Base-by-base conservation (phyloP, 2,888 invertebrate species). In the Yponomeuta evonymella region DNA sequence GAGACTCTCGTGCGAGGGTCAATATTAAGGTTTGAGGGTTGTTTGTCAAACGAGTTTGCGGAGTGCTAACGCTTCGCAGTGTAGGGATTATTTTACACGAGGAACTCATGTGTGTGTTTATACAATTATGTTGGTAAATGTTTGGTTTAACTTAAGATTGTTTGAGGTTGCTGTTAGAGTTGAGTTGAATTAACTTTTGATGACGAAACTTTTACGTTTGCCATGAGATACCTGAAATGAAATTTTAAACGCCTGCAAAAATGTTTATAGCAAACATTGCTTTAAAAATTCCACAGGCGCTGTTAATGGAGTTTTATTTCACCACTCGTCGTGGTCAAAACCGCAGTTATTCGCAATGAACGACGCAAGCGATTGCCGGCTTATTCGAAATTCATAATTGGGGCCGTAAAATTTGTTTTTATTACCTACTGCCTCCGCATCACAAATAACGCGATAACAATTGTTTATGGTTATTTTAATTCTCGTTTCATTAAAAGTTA, bases 41-140 rank as follows among this genome's bases (percentile, higher is more conserved):
- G 74, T 75, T 78, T 75, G 73, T 75, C 75, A 78, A 82, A 82
- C 79, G 78, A 81, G 81, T 79, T 77, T 75, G 75, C 74, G 73
- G 73, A 76, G 79, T 78, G 81, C 80, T 81, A 82, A 83, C 81
- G 79, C 77, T 76, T 58, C 51, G 58, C 11, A 51, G 51, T 43
- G 23, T 5, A n/a, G 48, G 48, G 43, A 67, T 67, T 48, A 67
- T 67, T n/a, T 67, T 67, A 15, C n/a, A 48, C 67, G 36, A 30
- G 6, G n/a, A n/a, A 48, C n/a, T 43, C n/a, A 48, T n/a, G 67
- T 67, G 36, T 67, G 67, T 67, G 67, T 67, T 67, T n/a, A 48
- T 43, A 12, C 43, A 36, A 48, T 43, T n/a, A 23, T n/a, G 10
- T 12, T 9, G 43, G 67, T 65, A 65, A 65, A 65, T 65, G 65